Conservation (phyloP, 2,113 vertebrate species). For the Silurus meridionalis region DNA sequence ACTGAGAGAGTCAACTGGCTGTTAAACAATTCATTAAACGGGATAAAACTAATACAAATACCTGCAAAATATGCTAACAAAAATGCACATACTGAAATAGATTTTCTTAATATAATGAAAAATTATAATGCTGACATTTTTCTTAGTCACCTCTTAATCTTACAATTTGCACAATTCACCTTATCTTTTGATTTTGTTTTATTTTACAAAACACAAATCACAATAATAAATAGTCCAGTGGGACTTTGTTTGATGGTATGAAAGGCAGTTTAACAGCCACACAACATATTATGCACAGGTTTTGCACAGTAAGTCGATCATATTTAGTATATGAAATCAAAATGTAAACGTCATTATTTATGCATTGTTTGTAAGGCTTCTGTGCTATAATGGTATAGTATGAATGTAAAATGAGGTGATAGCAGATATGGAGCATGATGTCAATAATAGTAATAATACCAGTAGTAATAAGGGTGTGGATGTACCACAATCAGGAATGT, state of each 20-base stretch:
- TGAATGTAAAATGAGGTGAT: neutral
- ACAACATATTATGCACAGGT: neutral
- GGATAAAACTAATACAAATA: neutral
- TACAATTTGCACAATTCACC: neutral
- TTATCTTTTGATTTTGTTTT: neutral
- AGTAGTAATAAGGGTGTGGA: neutral
- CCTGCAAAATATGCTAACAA: neutral
- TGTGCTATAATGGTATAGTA: neutral
- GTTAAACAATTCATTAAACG: neutral
- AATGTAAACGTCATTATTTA: conserved; percentile 12
- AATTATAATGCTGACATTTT: neutral
- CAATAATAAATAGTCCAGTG: conserved; percentile 36
- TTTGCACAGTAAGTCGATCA: neutral
- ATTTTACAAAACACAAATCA: conserved; percentile 6
- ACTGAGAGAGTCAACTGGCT: neutral
- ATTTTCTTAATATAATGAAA: neutral
- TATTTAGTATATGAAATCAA: conserved; percentile 9
- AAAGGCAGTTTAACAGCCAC: conserved; percentile 16
- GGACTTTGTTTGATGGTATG: conserved; percentile 4
- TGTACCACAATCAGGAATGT: neutral
- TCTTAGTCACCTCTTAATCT: neutral
- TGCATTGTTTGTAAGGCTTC: neutral
- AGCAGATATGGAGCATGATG: neutral
- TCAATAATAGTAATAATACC: neutral
- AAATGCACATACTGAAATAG: neutral